Conservation (phyloP, 2,797 vertebrate genomes). For the Gymnoscopelus braueri region DNA sequence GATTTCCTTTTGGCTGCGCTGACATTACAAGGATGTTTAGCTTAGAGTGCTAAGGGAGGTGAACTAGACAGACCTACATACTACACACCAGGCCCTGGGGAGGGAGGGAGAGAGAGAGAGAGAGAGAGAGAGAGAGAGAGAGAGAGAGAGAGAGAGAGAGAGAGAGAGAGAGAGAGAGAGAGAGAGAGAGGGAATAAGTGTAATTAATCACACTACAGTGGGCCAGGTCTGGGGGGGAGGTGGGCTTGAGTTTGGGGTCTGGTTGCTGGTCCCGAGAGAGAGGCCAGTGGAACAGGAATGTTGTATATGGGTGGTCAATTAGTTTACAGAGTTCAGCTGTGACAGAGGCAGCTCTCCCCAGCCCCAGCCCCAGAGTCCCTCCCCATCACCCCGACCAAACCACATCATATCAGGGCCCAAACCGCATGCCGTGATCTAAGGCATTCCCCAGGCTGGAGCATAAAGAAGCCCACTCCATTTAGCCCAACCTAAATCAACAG, state of each 20-base stretch:
- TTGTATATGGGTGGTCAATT: conserved; percentile 80
- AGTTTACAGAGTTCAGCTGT: conserved; percentile 80
- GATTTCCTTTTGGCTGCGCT: conserved; percentile 62
- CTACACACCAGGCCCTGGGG: conserved; percentile 47
- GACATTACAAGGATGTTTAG: conserved; percentile 72
- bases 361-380: conserved; percentile 45
- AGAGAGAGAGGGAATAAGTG: conserved; percentile 53
- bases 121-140: conserved; percentile 2
- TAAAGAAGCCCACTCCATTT: conserved; percentile 68
- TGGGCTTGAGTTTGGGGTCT: conserved; percentile 59
- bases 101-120: conserved; percentile 25
- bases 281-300: conserved; percentile 59
- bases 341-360: conserved; percentile 63
- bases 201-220: conserved; percentile 76
- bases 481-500: conserved; percentile 68
- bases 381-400: conserved; percentile 62
- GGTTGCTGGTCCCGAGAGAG: conserved; percentile 60
- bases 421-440: conserved; percentile 72
- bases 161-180: conserved; percentile 15
- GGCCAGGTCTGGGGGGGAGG: conserved; percentile 53
- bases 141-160: conserved; percentile 25
- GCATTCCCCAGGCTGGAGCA: conserved; percentile 69
- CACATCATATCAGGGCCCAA: conserved; percentile 72
- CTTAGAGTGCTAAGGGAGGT: conserved; percentile 63
- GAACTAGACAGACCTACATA: conserved; percentile 62